phyloP scores from a whole-genome alignment of 2,888 invertebrate species.

The Hoplodrina ambigua region DNA sequence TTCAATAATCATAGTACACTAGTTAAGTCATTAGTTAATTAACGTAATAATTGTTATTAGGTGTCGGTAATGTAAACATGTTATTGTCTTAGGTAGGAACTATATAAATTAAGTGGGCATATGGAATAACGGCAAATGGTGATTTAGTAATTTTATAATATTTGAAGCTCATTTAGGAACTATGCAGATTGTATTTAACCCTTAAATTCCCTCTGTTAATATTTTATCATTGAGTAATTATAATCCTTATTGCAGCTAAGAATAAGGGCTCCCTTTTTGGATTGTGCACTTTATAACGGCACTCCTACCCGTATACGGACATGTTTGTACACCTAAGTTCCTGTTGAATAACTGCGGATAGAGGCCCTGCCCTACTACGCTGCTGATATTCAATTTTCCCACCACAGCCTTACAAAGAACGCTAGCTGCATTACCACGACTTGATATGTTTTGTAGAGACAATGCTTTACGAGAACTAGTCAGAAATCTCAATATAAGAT shows the following conservation, averaged over 20 bases:
- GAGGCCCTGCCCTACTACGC: no score
- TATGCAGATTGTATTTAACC: neutral
- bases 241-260: neutral
- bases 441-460: no score
- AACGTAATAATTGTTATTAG: neutral
- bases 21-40: slow-evolving; percentile 5
- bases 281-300: neutral
- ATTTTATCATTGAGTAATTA: neutral
- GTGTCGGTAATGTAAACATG: slow-evolving; percentile 22
- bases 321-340: no score
- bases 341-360: no score
- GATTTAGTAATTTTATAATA: neutral
- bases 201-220: neutral
- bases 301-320: no score
- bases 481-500: no score
- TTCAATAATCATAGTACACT: neutral
- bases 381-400: no score
- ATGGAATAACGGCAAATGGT: neutral
- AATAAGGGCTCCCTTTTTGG: no score
- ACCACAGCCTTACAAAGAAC: no score
- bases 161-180: slow-evolving; percentile 3
- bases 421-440: no score
- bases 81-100: neutral
- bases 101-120: neutral
- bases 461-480: no score